Conservation (phyloP, 2,888 invertebrate genomes). For the Tridacna crocea region DNA sequence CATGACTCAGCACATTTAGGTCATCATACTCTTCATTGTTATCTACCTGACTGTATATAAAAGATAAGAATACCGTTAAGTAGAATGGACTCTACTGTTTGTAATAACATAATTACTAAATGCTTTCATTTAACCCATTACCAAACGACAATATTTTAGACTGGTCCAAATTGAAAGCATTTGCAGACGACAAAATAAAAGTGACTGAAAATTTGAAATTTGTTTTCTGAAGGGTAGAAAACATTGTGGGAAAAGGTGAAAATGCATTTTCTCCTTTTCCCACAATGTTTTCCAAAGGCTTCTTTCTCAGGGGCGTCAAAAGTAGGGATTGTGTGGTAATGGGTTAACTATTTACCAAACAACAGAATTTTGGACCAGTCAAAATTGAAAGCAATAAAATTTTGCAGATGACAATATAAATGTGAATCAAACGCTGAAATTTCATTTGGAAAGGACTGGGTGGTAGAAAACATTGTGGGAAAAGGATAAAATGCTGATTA, state of each 20-base stretch:
- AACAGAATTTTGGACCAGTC: neutral
- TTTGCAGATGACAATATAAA: neutral
- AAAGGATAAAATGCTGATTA: too few relatives aligned
- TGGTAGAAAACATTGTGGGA: too few relatives aligned
- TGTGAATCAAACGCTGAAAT: neutral
- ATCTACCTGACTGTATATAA: conserved; percentile 88
- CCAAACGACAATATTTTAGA: neutral
- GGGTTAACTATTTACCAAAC: neutral
- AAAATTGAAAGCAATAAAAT: neutral
- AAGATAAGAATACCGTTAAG: too few relatives aligned
- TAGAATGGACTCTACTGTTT: too few relatives aligned
- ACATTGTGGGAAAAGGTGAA: too few relatives aligned
- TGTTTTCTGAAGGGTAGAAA: neutral
- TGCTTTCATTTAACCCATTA: neutral
- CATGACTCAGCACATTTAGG: conserved; percentile 89
- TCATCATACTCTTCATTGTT: conserved; percentile 92
- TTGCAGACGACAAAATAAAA: neutral
- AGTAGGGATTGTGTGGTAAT: too few relatives aligned
- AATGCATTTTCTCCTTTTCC: too few relatives aligned
- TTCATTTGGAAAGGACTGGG: neutral
- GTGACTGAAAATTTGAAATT: neutral
- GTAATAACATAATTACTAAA: neutral
- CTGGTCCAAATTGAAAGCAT: neutral
- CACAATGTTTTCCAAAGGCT: too few relatives aligned
- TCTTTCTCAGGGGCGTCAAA: too few relatives aligned